These are phyloP conservation scores for Oscheius sp. DNA, from an alignment of 1,140 invertebrate genomes.

Conservation along the genomic window DNA sequence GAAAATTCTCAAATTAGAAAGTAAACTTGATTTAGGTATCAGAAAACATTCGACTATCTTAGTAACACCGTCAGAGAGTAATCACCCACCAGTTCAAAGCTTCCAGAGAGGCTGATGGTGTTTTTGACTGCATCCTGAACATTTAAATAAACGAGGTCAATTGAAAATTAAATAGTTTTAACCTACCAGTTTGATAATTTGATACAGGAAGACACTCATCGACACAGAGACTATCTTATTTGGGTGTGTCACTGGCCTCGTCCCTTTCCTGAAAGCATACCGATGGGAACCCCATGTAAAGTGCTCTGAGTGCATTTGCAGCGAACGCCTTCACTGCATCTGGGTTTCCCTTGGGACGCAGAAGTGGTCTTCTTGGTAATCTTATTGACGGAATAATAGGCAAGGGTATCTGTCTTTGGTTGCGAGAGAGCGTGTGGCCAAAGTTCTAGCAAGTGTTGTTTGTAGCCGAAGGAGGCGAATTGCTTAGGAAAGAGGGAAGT, in stretches of 20 bases:
- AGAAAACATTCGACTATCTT: slow-evolving; percentile 48
- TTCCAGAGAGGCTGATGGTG: slow-evolving; percentile 57
- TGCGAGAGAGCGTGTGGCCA: too few relatives aligned
- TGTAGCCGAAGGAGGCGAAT: too few relatives aligned
- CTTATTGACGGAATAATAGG: too few relatives aligned
- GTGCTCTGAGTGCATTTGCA: not conserved
- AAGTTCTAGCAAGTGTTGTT: too few relatives aligned
- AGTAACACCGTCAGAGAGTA: slow-evolving; percentile 23
- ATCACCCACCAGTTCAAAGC: slow-evolving; percentile 57
- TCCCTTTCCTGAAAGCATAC: slow-evolving; percentile 51
- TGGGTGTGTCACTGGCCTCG: slow-evolving; percentile 59
- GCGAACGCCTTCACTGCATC: not conserved
- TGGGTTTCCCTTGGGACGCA: not conserved
- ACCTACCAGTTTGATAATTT: slow-evolving; percentile 59
- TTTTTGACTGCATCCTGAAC: slow-evolving; percentile 61
- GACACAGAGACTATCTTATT: slow-evolving; percentile 55
- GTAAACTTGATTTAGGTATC: slow-evolving; percentile 39
- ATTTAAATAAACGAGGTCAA: not conserved
- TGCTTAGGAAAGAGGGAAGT: too few relatives aligned
- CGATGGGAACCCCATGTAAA: too few relatives aligned
- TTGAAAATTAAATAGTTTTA: slow-evolving; percentile 6
- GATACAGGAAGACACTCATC: slow-evolving; percentile 59
- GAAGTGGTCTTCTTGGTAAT: not conserved
- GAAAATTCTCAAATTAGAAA: not conserved
- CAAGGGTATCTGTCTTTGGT: too few relatives aligned